phyloP scores from a whole-genome alignment of 2,797 vertebrate genomes.

The Cuniculus paca region DNA sequence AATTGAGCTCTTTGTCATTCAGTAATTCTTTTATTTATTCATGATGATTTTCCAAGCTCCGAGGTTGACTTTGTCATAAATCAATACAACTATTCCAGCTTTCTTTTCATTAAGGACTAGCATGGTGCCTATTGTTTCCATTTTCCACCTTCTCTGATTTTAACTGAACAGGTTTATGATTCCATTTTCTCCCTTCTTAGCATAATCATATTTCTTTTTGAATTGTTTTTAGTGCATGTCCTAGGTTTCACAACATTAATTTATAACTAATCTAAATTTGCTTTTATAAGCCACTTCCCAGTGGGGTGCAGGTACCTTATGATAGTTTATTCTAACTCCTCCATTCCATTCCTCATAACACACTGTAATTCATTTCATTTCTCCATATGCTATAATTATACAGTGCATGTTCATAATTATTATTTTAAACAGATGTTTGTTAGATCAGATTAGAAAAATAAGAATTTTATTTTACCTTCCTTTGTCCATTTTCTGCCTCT shows the following conservation, averaged over 20 bases:
- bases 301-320: not conserved
- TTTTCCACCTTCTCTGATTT: not conserved
- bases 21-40: not conserved
- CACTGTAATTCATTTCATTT: not conserved
- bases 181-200: not conserved
- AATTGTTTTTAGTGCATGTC: not conserved
- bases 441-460: not conserved
- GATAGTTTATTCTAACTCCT: not conserved
- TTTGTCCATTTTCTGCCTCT: not conserved
- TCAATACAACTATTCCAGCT: not conserved
- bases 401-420: not conserved
- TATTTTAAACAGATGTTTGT: not conserved
- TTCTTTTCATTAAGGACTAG: not conserved
- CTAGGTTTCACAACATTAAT: not conserved
- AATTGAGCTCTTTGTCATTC: not conserved
- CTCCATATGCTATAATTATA: not conserved
- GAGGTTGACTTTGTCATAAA: not conserved
- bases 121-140: not conserved
- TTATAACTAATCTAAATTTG: not conserved
- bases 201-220: not conserved
- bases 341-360: not conserved
- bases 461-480: not conserved
- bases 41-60: not conserved
- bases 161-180: not conserved
- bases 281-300: not conserved